A percentile compares a stretch with the other conserved stretches of the same genome.
Conservation (phyloP, 1,140 invertebrate species). For the Drosophila orena region DNA sequence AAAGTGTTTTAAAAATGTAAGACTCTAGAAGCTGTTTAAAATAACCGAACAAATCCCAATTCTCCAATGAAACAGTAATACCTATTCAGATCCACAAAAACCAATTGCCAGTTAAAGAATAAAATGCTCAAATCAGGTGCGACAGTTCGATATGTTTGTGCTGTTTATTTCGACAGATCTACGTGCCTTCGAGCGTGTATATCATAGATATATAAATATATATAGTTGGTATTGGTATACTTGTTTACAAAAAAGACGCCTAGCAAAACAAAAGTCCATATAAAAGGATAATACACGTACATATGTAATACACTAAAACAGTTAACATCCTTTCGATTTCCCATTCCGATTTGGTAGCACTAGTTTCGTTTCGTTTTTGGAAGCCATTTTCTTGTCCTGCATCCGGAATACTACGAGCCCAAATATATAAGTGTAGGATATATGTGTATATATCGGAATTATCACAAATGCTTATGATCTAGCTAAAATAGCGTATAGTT, state of each 20-base stretch:
- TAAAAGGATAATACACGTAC: conserved; percentile 37
- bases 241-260: conserved; percentile 39
- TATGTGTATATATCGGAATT: conserved; percentile 36
- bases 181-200: conserved; percentile 7
- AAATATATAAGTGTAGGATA: conserved; percentile 3
- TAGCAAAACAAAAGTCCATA: conserved; percentile 50
- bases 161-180: conserved; percentile 41
- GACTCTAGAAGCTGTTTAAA: not conserved
- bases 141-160: conserved; percentile 36
- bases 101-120: not conserved
- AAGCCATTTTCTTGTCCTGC: conserved; percentile 23
- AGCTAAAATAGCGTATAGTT: conserved; percentile 32
- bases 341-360: conserved; percentile 36
- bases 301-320: conserved; percentile 28
- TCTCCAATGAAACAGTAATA: not conserved
- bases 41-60: not conserved
- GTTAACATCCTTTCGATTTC: conserved; percentile 22
- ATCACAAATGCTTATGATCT: conserved; percentile 54
- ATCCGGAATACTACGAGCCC: conserved; percentile 13
- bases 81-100: not conserved
- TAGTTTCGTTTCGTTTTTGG: conserved; percentile 27
- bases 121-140: not conserved
- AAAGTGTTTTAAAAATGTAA: not conserved
- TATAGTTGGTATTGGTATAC: conserved; percentile 29
- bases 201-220: conserved; percentile 41